phyloP scores from a whole-genome alignment of 2,888 invertebrate species.

The Drosophila fungiperda region DNA sequence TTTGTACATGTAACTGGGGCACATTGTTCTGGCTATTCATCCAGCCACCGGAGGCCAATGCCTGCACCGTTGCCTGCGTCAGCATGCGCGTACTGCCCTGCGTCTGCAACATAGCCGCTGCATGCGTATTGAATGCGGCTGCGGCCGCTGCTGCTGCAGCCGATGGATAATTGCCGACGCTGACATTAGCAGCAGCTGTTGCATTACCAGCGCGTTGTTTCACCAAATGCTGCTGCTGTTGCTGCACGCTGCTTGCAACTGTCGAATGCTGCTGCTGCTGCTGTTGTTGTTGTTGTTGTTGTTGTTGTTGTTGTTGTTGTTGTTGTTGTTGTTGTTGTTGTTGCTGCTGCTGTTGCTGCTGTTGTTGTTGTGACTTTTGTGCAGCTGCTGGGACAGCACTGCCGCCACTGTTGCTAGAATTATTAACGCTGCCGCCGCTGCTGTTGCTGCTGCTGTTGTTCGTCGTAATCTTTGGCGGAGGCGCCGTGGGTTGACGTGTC shows the following conservation, averaged over 20 bases:
- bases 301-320: conserved; percentile 71
- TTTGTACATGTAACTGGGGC: conserved; percentile 84
- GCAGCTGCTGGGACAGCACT: conserved; percentile 25
- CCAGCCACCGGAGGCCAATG: conserved; percentile 82
- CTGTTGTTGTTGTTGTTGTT: conserved; percentile 12
- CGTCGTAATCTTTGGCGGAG: conserved; percentile 86
- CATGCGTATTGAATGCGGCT: conserved; percentile 72
- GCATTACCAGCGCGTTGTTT: conserved; percentile 74
- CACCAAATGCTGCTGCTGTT: conserved; percentile 70
- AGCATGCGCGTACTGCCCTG: conserved; percentile 82
- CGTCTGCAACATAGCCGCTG: conserved; percentile 83
- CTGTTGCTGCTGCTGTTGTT: conserved; percentile 75
- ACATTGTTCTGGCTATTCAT: conserved; percentile 81
- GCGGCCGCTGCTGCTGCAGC: conserved; percentile 71
- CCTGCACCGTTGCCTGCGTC: conserved; percentile 84
- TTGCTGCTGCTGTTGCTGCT: conserved; percentile 2
- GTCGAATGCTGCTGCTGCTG: conserved; percentile 58
- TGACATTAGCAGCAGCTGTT: conserved; percentile 66
- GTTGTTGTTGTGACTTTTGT: conserved; percentile 56
- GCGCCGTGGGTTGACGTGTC: conserved; percentile 91
- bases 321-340: not conserved
- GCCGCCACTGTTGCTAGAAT: conserved; percentile 44
- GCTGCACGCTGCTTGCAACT: conserved; percentile 38
- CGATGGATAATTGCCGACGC: conserved; percentile 52
- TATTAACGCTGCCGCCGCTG: conserved; percentile 60